These are phyloP conservation scores for Aptenodytes patagonicus DNA, from an alignment of 2,113 vertebrate genomes.

Conservation along the genomic window DNA sequence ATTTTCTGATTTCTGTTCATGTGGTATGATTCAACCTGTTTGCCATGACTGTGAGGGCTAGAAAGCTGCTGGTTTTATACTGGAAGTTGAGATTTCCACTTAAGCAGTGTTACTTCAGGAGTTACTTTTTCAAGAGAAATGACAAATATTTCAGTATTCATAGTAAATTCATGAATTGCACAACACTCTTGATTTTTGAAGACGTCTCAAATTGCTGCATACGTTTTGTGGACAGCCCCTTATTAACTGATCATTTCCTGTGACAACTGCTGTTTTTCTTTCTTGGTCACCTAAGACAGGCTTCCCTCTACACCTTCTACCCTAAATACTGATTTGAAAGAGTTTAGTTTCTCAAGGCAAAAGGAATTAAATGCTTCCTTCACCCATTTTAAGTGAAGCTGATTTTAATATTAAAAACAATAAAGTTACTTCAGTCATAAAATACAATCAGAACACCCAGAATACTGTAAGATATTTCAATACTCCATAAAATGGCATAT, in stretches of 20 bases:
- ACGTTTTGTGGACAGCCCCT: not conserved
- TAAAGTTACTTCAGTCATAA: not conserved
- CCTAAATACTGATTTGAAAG: not conserved
- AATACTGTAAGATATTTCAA: not conserved
- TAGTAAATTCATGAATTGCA: not conserved
- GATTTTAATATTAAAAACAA: not conserved
- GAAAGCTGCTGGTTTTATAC: not conserved
- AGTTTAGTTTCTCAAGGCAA: not conserved
- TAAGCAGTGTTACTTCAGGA: not conserved
- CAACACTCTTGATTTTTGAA: not conserved
- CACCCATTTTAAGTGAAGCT: not conserved
- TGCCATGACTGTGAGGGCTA: not conserved
- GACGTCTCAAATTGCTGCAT: not conserved
- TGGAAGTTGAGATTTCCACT: not conserved
- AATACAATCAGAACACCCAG: not conserved
- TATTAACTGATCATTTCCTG: not conserved
- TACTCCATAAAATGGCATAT: not conserved
- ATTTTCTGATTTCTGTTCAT: not conserved
- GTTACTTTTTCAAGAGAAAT: not conserved
- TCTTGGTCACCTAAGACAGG: not conserved
- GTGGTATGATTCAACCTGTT: not conserved
- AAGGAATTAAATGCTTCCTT: not conserved
- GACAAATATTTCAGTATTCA: not conserved
- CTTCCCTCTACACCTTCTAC: not conserved
- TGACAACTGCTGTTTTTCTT: constrained; percentile 10